Conservation (phyloP, 1,140 invertebrate genomes). For the Halesus radiatus region DNA sequence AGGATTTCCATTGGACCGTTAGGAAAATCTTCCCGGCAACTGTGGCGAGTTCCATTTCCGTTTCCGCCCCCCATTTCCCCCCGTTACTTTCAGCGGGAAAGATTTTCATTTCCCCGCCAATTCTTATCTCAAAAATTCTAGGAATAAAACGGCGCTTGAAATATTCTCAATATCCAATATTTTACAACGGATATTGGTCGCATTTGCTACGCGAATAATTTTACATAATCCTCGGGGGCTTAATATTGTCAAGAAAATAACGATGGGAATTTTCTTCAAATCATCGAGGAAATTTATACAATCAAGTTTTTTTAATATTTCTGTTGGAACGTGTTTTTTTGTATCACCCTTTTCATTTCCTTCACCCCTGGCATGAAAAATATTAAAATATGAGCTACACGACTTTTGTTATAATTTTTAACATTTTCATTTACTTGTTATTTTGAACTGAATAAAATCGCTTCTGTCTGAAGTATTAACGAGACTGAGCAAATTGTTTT, state of each 20-base stretch:
- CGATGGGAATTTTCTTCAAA: conserved; percentile 6
- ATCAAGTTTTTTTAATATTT: not conserved
- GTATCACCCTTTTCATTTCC: too few species aligned
- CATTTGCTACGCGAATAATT: conserved; percentile 40
- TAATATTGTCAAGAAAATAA: not conserved
- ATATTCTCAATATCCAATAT: conserved; percentile 46
- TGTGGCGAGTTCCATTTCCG: conserved; percentile 35
- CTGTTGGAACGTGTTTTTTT: not conserved
- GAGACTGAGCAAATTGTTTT: too few species aligned
- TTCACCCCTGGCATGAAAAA: too few species aligned
- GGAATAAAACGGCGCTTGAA: conserved; percentile 33
- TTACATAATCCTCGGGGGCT: conserved; percentile 32
- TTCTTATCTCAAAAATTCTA: conserved; percentile 23
- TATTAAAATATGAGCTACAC: too few species aligned
- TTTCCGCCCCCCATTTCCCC: conserved; percentile 12
- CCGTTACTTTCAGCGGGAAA: conserved; percentile 18
- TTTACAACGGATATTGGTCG: conserved; percentile 30
- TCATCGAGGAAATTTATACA: not conserved
- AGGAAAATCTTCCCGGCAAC: conserved; percentile 30
- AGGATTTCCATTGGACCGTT: conserved; percentile 40
- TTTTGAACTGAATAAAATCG: too few species aligned
- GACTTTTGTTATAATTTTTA: too few species aligned
- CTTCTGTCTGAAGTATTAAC: too few species aligned
- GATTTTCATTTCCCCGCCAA: conserved; percentile 42
- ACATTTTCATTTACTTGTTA: too few species aligned